A percentile compares a stretch with the other conserved stretches of the same genome.
These are phyloP conservation scores for Margaritifera margaritifera DNA, from an alignment of 2,888 invertebrate genomes.

Conservation along the genomic window DNA sequence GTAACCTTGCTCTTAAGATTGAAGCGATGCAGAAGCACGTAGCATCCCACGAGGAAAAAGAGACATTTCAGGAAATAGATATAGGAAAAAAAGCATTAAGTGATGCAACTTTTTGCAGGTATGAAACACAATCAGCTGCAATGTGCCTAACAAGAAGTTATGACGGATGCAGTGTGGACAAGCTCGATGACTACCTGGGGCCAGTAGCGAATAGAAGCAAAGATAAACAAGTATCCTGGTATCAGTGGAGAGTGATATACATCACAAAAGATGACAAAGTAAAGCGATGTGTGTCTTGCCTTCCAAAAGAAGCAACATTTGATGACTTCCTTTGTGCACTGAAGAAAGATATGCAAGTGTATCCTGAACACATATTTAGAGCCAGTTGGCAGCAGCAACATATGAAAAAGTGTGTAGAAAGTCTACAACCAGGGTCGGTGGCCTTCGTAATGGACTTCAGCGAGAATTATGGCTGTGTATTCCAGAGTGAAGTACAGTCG, in stretches of 20 bases:
- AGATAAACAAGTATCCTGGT: conserved; percentile 8
- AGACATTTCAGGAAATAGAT: conserved; percentile 5
- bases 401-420: conserved; percentile 15
- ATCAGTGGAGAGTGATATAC: too few relatives aligned
- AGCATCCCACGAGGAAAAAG: too few relatives aligned
- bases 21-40: too few relatives aligned
- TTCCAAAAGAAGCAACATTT: conserved; percentile 20
- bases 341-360: conserved; percentile 11
- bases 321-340: conserved; percentile 8
- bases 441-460: conserved; percentile 28
- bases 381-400: conserved; percentile 24
- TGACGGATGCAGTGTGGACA: conserved; percentile 12
- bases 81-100: conserved; percentile 8
- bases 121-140: conserved; percentile 6
- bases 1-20: too few relatives aligned
- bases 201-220: conserved; percentile 6
- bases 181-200: conserved; percentile 5
- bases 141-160: conserved; percentile 20
- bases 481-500: conserved; percentile 27
- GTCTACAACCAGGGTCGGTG: conserved; percentile 9
- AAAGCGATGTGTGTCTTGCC: conserved; percentile 23
- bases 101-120: conserved; percentile 15
- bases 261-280: conserved; percentile 20
- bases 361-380: conserved; percentile 21
- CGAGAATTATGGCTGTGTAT: conserved; percentile 30